Evolutionary conservation across 2,113 vertebrate genomes (phyloP).

Genomic region (Pseudolaguvia tuberculata): DNA sequence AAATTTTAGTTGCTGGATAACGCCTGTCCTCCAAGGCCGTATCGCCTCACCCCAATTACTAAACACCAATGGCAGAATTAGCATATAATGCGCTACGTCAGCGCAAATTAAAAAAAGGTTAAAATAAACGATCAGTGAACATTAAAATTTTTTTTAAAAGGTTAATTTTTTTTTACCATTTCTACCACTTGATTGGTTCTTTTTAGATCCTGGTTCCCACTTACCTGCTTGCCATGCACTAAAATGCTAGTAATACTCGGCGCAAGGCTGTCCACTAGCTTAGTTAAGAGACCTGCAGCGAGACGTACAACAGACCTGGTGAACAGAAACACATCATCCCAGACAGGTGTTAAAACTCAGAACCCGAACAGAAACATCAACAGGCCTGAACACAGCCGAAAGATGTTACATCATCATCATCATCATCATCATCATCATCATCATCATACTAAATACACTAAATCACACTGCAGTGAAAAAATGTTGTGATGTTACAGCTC

Average conservation of each 20-base stretch:
- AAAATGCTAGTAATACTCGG: slow-evolving; percentile 99
- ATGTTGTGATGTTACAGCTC: no score
- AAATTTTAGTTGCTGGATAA: no score
- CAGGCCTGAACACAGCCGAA: not conserved
- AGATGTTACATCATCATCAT: not conserved
- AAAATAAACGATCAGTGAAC: slow-evolving; percentile 61
- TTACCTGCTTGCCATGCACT: slow-evolving; percentile 99
- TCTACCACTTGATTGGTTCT: not conserved
- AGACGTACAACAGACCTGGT: slow-evolving; percentile 96
- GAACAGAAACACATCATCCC: slow-evolving; percentile 74
- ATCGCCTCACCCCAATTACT: no score
- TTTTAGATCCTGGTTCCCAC: slow-evolving; percentile 56
- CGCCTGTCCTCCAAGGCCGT: no score
- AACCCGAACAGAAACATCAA: no score
- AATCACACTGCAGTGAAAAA: no score
- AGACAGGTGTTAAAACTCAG: slow-evolving; percentile 35
- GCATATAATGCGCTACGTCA: no score
- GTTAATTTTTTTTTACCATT: not conserved
- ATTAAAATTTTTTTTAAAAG: slow-evolving; percentile 58
- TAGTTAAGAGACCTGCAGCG: slow-evolving; percentile 97
- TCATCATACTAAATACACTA: no score
- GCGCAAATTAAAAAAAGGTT: not conserved
- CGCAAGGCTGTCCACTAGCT: slow-evolving; percentile 99
- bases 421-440: no score
- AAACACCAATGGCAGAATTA: no score